Base-by-base conservation (phyloP, 2,888 invertebrate genomes). In the Platycheirus rosarum region DNA sequence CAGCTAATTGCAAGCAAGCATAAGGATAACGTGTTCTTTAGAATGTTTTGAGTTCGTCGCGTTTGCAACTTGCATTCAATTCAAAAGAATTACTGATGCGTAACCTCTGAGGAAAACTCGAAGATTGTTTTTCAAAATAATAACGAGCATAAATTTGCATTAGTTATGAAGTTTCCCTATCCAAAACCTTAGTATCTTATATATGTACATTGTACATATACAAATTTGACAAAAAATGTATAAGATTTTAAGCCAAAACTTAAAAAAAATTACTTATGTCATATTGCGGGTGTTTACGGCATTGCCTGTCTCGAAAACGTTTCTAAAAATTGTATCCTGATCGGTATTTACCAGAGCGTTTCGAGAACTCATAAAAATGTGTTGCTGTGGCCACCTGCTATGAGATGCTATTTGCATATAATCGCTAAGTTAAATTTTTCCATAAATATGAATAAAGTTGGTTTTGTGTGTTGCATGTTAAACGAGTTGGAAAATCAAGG, bases 401-500 rank as follows among this genome's bases (percentile, higher is more conserved):
- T 37, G 57, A 37, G 42, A 63, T 55, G 16, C 11, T 62, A 80
- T 80, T 80, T 80, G 80, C 80, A 80, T 80, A 80, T 76, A 76
- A 35, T 32, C 46, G 57, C 18, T 44, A 70, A 60, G 70, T 80
- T 40, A 37, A 7, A 53, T 23, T 57, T 66, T 53, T 80, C 76
- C 57, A 70, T 53, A 70, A 80, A 80, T 75, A 46, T 46, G 53
- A 69, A 35, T 26, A 53, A n/a, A 66, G 20, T 62, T 51, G 6
- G 23, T 68, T 53, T 44, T 13, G 37, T 63, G 69, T 80, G 63
- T 69, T 69, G 63, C 37, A 80, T 80, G 80, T 80, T 80, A 60
- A 80, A 80, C 80, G 80, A 76, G 57, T 70, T 80, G 80, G 80
- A 80, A 80, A 79, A 79, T 75, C 68, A 75, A 75, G 79, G 57